Percentiles rank a stretch among this genome's conserved stretches.
Conservation (phyloP, 1,140 invertebrate species). For the Lucilia cuprina region DNA sequence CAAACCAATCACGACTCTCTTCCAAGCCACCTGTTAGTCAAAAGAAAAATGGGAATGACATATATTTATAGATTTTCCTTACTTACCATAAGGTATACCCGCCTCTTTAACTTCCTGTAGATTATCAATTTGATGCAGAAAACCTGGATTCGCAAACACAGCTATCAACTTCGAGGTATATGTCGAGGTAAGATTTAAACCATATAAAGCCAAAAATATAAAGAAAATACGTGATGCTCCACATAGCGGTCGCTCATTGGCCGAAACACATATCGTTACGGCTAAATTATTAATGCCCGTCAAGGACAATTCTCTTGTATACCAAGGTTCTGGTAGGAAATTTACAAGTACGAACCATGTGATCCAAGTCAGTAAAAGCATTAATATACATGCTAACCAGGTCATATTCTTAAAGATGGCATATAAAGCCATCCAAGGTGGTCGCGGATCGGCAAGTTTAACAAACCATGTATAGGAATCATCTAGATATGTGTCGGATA, state of each 20-base stretch:
- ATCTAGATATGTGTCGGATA: conserved; percentile 63
- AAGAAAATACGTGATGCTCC: conserved; percentile 64
- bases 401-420: conserved; percentile 62
- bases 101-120: conserved; percentile 63
- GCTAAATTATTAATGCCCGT: conserved; percentile 64
- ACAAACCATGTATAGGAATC: conserved; percentile 67
- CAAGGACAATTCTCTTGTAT: conserved; percentile 60
- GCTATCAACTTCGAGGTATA: conserved; percentile 67
- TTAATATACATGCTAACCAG: conserved; percentile 61
- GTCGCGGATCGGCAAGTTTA: conserved; percentile 59
- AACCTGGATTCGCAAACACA: conserved; percentile 64
- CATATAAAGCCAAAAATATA: conserved; percentile 63
- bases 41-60: not conserved
- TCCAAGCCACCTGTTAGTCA: conserved; percentile 60
- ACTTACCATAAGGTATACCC: conserved; percentile 58
- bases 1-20: conserved; percentile 65
- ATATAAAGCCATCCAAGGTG: conserved; percentile 63
- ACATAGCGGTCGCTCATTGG: conserved; percentile 63
- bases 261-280: conserved; percentile 60
- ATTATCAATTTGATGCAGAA: conserved; percentile 64
- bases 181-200: conserved; percentile 63
- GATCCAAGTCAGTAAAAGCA: conserved; percentile 61
- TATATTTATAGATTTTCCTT: not conserved
- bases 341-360: conserved; percentile 63
- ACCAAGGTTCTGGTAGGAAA: conserved; percentile 59